These are phyloP conservation scores for Agrotis ipsilon DNA, from an alignment of 2,888 invertebrate species.

Conservation along the genomic window DNA sequence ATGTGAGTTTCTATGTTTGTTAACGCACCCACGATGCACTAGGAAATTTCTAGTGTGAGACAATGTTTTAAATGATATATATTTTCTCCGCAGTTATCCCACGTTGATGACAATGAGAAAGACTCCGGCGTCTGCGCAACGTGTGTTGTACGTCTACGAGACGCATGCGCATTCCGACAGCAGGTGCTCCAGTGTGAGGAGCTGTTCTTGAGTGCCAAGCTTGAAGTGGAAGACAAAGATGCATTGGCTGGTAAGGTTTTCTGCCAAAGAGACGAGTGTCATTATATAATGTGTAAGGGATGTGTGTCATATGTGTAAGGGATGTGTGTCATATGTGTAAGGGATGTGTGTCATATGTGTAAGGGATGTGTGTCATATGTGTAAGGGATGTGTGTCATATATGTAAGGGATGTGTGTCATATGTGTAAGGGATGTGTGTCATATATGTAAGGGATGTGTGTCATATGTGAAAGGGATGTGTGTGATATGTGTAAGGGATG, in stretches of 20 bases:
- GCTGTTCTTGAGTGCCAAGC: conserved; percentile 82
- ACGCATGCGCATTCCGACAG: conserved; percentile 82
- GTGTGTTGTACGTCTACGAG: conserved; percentile 84
- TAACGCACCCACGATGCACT: too few species aligned
- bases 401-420: too few species aligned
- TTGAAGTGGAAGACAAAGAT: conserved; percentile 79
- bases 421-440: too few species aligned
- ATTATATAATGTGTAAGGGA: too few species aligned
- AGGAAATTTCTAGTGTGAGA: too few species aligned
- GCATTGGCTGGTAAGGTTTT: conserved; percentile 68
- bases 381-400: too few species aligned
- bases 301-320: neutral
- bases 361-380: too few species aligned
- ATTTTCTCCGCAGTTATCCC: conserved; percentile 77
- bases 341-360: too few species aligned
- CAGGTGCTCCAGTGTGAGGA: conserved; percentile 86
- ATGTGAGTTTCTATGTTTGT: too few species aligned
- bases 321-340: too few species aligned
- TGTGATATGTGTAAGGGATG: neutral
- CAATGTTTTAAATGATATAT: neutral
- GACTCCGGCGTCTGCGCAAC: conserved; percentile 86
- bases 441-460: too few species aligned
- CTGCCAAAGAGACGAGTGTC: too few species aligned
- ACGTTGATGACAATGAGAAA: conserved; percentile 81
- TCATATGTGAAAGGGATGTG: neutral